Base-by-base conservation (phyloP, 2,888 invertebrate genomes). In the Lepeophtheirus nordmannii region DNA sequence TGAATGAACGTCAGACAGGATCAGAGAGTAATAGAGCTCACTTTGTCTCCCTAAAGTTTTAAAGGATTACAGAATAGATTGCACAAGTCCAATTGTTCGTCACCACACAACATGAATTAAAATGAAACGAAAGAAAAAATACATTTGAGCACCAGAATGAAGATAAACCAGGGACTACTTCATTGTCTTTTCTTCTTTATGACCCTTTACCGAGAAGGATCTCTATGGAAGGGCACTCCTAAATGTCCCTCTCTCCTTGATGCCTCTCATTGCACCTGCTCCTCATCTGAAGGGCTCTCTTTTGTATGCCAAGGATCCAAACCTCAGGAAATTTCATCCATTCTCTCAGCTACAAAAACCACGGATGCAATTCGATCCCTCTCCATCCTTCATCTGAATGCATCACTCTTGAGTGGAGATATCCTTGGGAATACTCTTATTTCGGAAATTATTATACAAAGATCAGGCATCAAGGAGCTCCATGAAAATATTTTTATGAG, bases 321-420 rank as follows among this genome's bases (percentile, higher is more conserved):
- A 2, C 2, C 53, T 46, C 17, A 14, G 8, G 53, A 46, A 46
- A 46, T 46, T n/a, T 46, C 53, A 1, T 5, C 2, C 53, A 46
- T 46, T 46, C 53, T 46, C 53, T 46, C 53, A 46, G 53, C 53
- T 17, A 46, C 53, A 46, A 46, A 46, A 46, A 46, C 53, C 53
- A 46, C 53, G 53, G 53, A 46, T 14, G 53, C 53, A 5, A 46
- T 46, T 17, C 14, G 17, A 46, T 46, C 53, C 53, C 17, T 46
- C 53, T 46, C 53, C 17, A 46, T 46, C 17, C 8, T 46, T 17
- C 53, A 46, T 46, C 53, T 46, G 5, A 46, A 46, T 46, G 8
- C 53, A n/a, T 17, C 53, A 1, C 14, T 46, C 53, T 46, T 17
- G 53, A 8, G 30, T n/a, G 53, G 17, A 46, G 53, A 46, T 46